phyloP scores from a whole-genome alignment of 2,888 invertebrate species.

The Dicyrtomina minuta region DNA sequence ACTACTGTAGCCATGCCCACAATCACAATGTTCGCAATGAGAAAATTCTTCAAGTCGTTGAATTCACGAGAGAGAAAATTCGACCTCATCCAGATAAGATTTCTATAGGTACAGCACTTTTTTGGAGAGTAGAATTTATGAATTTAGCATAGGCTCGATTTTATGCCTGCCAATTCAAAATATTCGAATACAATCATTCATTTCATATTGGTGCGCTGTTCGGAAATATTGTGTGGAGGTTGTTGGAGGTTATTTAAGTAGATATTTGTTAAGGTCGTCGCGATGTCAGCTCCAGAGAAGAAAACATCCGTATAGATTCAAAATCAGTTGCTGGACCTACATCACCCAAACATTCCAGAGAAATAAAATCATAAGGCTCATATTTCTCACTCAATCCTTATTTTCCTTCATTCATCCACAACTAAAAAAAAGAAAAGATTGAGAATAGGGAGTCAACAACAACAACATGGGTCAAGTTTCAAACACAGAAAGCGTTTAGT shows the following conservation, averaged over 20 bases:
- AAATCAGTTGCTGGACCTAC: slow-evolving; percentile 39
- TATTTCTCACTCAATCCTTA: slow-evolving; percentile 4
- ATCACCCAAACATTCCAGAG: not conserved
- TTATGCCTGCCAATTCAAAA: no score
- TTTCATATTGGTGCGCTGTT: no score
- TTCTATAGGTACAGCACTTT: no score
- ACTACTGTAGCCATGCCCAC: no score
- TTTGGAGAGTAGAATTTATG: no score
- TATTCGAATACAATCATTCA: no score
- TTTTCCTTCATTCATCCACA: not conserved
- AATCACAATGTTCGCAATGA: no score
- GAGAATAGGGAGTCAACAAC: not conserved
- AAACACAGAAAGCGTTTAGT: slow-evolving; percentile 1
- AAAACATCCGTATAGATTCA: slow-evolving; percentile 40
- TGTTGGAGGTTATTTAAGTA: not conserved
- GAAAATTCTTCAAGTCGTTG: no score
- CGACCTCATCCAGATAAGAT: no score
- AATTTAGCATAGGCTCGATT: no score
- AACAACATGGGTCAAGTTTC: not conserved
- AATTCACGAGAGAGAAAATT: no score
- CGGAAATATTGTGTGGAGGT: no score
- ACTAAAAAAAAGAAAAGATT: not conserved
- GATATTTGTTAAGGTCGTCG: not conserved
- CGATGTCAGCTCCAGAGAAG: slow-evolving; percentile 42
- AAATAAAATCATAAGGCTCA: slow-evolving; percentile 14